Percentiles rank a stretch among this genome's conserved stretches.
phyloP scores from a whole-genome alignment of 2,113 vertebrate species.

The Gulo gulo region DNA sequence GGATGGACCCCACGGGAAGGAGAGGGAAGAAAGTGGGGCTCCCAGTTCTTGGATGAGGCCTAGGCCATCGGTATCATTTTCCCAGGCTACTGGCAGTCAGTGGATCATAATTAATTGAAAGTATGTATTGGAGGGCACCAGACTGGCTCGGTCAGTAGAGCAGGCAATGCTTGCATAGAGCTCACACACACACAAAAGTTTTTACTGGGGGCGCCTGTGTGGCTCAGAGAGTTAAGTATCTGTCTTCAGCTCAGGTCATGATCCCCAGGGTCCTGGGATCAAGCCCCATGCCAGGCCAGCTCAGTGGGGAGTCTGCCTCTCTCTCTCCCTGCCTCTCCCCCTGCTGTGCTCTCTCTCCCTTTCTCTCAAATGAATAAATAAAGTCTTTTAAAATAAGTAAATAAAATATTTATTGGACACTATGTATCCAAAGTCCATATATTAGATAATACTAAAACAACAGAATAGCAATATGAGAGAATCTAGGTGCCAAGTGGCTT shows the following conservation, averaged over 20 bases:
- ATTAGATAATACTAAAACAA: background rate
- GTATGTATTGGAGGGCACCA: background rate
- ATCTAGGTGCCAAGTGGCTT: background rate
- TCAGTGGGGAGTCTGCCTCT: no score
- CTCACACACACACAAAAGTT: background rate
- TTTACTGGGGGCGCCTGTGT: background rate
- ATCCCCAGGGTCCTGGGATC: no score
- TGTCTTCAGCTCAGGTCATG: no score
- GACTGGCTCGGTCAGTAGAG: background rate
- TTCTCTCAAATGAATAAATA: no score
- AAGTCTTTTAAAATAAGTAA: no score
- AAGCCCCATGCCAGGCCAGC: no score
- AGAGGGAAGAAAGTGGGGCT: background rate
- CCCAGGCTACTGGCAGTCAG: background rate
- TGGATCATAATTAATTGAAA: background rate
- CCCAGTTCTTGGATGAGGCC: background rate
- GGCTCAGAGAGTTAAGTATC: no score
- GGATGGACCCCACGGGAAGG: background rate
- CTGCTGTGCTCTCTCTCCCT: no score
- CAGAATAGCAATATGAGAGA: background rate
- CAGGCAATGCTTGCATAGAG: background rate
- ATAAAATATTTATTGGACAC: background rate
- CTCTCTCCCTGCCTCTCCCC: no score
- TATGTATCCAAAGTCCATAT: background rate
- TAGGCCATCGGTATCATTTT: background rate